Percentiles rank a stretch among this genome's conserved stretches.
phyloP scores from a whole-genome alignment of 2,797 vertebrate genomes.

The Coluber constrictor region DNA sequence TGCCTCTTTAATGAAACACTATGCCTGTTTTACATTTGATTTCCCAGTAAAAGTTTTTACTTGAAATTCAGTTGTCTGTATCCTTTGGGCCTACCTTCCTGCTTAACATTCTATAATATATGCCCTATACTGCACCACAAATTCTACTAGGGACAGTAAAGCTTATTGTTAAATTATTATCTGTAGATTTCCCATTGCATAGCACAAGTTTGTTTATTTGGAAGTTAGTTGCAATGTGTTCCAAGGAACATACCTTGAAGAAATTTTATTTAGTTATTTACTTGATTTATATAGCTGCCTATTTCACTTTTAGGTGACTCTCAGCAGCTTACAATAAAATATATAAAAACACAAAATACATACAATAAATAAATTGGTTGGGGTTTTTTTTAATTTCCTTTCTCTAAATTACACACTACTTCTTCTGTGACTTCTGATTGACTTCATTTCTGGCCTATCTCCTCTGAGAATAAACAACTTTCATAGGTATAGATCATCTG shows the following conservation, averaged over 20 bases:
- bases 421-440: background rate
- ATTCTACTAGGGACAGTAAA: background rate
- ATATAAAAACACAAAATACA: background rate
- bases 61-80: background rate
- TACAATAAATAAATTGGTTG: background rate
- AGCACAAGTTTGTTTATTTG: background rate
- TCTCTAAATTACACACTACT: background rate
- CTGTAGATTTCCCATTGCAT: background rate
- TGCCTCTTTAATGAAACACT: background rate
- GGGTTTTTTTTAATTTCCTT: background rate
- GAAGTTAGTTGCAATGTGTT: background rate
- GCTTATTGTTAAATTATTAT: background rate
- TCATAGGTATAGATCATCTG: background rate
- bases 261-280: background rate
- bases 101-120: background rate
- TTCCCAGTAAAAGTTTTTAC: background rate
- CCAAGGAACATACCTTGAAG: no score
- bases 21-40: background rate
- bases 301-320: background rate
- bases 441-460: background rate
- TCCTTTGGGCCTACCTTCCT: background rate
- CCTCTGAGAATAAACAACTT: background rate
- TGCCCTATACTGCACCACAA: background rate
- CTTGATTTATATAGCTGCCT: background rate
- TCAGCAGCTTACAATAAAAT: background rate